Evolutionary conservation across 2,113 vertebrate species (phyloP).

Genomic region (Alouatta palliata): DNA sequence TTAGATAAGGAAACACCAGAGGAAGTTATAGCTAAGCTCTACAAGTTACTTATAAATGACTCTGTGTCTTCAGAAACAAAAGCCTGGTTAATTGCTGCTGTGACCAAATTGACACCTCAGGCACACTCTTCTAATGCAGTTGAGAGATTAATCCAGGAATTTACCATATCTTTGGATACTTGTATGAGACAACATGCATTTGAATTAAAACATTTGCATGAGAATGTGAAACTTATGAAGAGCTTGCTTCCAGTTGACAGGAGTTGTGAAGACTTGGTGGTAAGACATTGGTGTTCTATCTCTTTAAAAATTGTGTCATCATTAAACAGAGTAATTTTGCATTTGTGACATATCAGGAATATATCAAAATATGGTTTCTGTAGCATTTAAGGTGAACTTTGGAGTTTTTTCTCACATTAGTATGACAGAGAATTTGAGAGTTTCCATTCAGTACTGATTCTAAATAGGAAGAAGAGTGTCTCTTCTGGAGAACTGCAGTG

Average conservation of each 20-base stretch:
- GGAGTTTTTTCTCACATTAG: neutral
- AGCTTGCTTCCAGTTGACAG: slow-evolving; percentile 84
- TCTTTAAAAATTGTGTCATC: neutral
- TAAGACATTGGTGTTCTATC: slow-evolving; percentile 52
- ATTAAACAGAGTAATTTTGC: slow-evolving; percentile 32
- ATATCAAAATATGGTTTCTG: slow-evolving; percentile 18
- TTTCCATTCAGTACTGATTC: neutral
- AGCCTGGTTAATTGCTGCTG: slow-evolving; percentile 91
- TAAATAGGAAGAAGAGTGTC: too few species aligned
- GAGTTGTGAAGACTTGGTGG: slow-evolving; percentile 84
- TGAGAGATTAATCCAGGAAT: slow-evolving; percentile 85
- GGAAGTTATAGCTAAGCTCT: slow-evolving; percentile 87
- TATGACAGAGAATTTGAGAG: neutral
- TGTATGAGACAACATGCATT: slow-evolving; percentile 91
- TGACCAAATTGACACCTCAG: slow-evolving; percentile 89
- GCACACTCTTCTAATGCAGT: slow-evolving; percentile 77
- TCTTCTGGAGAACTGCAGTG: too few species aligned
- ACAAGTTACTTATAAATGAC: slow-evolving; percentile 85
- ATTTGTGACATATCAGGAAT: slow-evolving; percentile 14
- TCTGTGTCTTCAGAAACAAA: slow-evolving; percentile 91
- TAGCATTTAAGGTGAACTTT: neutral
- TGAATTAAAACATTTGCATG: slow-evolving; percentile 90
- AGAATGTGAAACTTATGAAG: slow-evolving; percentile 86
- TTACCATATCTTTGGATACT: slow-evolving; percentile 90
- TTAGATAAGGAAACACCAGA: slow-evolving; percentile 84